A percentile compares a stretch with the other conserved stretches of the same genome.
Conservation (phyloP, 2,888 invertebrate species). For the Galerucella pusilla region DNA sequence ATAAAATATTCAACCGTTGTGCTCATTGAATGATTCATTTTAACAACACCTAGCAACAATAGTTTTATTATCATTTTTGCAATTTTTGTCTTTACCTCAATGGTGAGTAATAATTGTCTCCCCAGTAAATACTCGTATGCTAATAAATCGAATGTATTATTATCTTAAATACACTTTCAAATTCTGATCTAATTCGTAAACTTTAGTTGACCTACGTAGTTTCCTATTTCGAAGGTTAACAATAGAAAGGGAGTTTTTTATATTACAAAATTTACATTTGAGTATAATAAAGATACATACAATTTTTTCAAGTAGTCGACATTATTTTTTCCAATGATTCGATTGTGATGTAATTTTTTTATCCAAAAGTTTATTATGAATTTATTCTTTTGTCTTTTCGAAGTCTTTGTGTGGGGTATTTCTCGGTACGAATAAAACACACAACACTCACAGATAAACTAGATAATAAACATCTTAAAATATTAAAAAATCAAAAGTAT, state of each 20-base stretch:
- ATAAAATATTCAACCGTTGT: neutral
- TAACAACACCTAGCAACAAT: neutral
- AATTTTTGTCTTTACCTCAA: neutral
- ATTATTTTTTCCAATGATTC: too few species aligned
- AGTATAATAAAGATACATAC: neutral
- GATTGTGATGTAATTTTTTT: too few species aligned
- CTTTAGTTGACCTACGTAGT: neutral
- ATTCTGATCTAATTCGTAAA: neutral
- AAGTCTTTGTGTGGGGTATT: too few species aligned
- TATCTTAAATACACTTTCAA: neutral
- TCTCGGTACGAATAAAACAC: too few species aligned
- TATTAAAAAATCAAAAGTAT: too few species aligned
- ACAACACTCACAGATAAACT: too few species aligned
- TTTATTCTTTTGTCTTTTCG: too few species aligned
- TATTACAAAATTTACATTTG: neutral
- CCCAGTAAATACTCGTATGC: too few species aligned
- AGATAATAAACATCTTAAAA: too few species aligned
- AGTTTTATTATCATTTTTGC: neutral
- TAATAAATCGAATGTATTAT: neutral
- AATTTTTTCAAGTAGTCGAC: too few species aligned
- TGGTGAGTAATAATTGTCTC: neutral
- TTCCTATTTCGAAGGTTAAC: neutral
- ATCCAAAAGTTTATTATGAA: too few species aligned
- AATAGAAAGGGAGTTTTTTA: constrained; percentile 1
- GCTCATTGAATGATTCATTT: neutral